Conservation (phyloP, 2,888 invertebrate genomes). For the Leptodirus hochenwartii region DNA sequence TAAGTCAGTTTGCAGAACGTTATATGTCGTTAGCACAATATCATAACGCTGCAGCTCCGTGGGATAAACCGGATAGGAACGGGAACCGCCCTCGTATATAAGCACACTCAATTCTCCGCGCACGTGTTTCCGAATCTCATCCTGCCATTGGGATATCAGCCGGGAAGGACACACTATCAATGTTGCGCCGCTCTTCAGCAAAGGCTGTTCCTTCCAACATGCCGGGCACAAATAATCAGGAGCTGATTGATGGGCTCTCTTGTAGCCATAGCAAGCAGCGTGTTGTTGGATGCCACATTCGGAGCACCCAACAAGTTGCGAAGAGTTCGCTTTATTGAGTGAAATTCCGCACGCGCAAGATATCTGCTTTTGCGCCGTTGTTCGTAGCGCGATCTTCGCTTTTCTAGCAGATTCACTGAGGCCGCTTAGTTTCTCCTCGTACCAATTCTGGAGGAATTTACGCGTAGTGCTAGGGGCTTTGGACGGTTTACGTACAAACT, state of each 20-base stretch:
- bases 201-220: conserved; percentile 37
- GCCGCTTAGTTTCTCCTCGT: too few species aligned
- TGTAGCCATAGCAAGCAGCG: conserved; percentile 36
- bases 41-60: conserved; percentile 41
- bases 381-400: too few species aligned
- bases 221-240: conserved; percentile 41
- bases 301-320: conserved; percentile 31
- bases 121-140: conserved; percentile 48
- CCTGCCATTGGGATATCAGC: conserved; percentile 52
- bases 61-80: conserved; percentile 39
- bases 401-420: too few species aligned
- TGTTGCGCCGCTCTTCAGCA: conserved; percentile 39
- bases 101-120: conserved; percentile 31
- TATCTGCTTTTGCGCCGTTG: too few species aligned
- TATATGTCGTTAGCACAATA: conserved; percentile 55
- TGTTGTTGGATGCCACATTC: conserved; percentile 44
- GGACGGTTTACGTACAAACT: too few species aligned
- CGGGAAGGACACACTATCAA: conserved; percentile 51
- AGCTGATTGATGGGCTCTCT: conserved; percentile 17
- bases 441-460: too few species aligned
- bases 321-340: too few species aligned
- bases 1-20: conserved; percentile 40
- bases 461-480: too few species aligned
- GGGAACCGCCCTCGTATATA: conserved; percentile 30
- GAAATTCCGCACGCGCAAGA: too few species aligned